Percentiles rank a stretch among this genome's conserved stretches.
phyloP scores from a whole-genome alignment of 2,113 vertebrate species.

The Ammodytes marinus region DNA sequence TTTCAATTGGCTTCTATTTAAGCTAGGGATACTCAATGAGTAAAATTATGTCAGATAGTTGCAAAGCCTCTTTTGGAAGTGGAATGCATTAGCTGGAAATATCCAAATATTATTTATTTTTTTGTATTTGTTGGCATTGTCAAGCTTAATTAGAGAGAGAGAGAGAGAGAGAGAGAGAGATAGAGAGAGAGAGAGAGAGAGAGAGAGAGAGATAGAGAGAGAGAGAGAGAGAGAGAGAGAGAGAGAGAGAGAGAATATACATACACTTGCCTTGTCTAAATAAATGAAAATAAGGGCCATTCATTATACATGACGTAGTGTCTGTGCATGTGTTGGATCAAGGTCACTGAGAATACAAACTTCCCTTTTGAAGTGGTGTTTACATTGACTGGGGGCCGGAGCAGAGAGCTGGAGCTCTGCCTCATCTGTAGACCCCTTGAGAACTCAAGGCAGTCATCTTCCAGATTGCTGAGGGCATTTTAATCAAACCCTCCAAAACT shows the following conservation, averaged over 20 bases:
- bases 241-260: no score
- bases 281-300: conserved; percentile 9
- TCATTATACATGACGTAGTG: conserved; percentile 15
- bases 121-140: no score
- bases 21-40: background rate
- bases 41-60: background rate
- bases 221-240: no score
- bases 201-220: no score
- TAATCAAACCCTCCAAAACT: conserved; percentile 50
- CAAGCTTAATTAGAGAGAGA: no score
- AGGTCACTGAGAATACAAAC: conserved; percentile 47
- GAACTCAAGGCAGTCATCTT: conserved; percentile 37
- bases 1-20: conserved; percentile 28
- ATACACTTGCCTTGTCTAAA: no score
- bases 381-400: conserved; percentile 38
- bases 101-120: background rate
- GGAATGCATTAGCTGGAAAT: background rate
- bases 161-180: no score
- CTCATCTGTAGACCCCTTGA: conserved; percentile 39
- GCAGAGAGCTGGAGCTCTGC: conserved; percentile 20
- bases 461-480: conserved; percentile 58
- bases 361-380: conserved; percentile 61
- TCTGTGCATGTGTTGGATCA: conserved; percentile 27
- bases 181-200: no score
- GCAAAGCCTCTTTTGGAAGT: background rate